phyloP scores from a whole-genome alignment of 2,888 invertebrate species.

The Drosophila merina region DNA sequence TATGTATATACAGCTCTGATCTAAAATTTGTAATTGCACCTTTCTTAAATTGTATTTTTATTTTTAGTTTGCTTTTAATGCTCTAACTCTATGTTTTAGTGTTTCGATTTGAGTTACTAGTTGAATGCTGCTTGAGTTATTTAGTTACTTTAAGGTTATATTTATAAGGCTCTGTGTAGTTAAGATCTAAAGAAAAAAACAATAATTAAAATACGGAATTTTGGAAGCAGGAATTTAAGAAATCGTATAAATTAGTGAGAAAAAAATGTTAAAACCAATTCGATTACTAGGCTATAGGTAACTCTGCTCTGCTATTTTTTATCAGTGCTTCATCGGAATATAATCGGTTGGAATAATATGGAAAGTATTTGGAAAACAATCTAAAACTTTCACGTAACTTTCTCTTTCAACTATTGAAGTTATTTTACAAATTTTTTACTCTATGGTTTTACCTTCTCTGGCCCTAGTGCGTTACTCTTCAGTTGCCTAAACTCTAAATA shows the following conservation, averaged over 20 bases:
- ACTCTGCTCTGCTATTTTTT: slow-evolving; percentile 19
- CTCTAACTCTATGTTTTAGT: slow-evolving; percentile 16
- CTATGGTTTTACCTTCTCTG: slow-evolving; percentile 4
- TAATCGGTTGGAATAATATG: background rate
- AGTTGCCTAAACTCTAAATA: slow-evolving; percentile 20
- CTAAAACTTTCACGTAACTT: background rate
- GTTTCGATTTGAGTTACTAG: slow-evolving; percentile 26
- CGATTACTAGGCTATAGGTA: slow-evolving; percentile 24
- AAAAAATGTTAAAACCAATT: background rate
- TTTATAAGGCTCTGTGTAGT: slow-evolving; percentile 72
- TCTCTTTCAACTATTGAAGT: background rate
- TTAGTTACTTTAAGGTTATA: slow-evolving; percentile 50
- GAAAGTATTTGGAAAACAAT: background rate
- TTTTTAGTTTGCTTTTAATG: slow-evolving; percentile 29
- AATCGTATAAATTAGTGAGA: background rate
- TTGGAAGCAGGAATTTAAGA: slow-evolving; percentile 19
- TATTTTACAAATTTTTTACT: background rate
- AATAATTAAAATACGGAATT: slow-evolving; percentile 2
- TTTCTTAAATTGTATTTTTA: slow-evolving; percentile 27
- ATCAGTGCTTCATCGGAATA: slow-evolving; percentile 33
- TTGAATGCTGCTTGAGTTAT: slow-evolving; percentile 22
- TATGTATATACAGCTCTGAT: slow-evolving; percentile 58
- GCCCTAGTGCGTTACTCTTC: slow-evolving; percentile 22
- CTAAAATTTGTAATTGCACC: slow-evolving; percentile 74
- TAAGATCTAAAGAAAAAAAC: slow-evolving; percentile 2